Conservation (phyloP, 2,113 vertebrate genomes). For the Oplegnathus fasciatus region DNA sequence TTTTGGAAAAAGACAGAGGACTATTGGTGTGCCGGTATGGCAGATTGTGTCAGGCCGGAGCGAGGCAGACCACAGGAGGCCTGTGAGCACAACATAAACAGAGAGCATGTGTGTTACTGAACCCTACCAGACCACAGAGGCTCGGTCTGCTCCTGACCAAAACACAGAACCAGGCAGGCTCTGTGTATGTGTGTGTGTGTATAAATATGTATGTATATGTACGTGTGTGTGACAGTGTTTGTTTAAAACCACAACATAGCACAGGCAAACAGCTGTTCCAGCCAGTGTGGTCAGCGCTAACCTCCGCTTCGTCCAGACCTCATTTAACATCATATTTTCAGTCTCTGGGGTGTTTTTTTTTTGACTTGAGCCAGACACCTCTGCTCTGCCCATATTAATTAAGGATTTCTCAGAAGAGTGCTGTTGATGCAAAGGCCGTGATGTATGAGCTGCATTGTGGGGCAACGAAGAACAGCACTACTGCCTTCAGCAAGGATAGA, state of each 20-base stretch:
- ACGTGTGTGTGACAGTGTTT: conserved; percentile 60
- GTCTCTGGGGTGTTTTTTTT: conserved; percentile 50
- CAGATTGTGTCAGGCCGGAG: conserved; percentile 28
- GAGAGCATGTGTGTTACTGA: conserved; percentile 68
- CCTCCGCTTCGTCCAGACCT: conserved; percentile 53
- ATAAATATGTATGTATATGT: conserved; percentile 50
- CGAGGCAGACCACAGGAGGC: conserved; percentile 66
- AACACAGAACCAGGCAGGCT: conserved; percentile 32
- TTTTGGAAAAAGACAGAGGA: background rate
- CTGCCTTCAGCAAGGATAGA: conserved; percentile 31
- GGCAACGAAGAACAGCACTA: conserved; percentile 16
- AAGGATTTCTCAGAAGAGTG: conserved; percentile 54
- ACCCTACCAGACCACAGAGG: conserved; percentile 65
- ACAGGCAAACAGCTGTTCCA: conserved; percentile 61
- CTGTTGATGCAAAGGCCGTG: conserved; percentile 36
- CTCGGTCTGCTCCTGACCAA: conserved; percentile 42
- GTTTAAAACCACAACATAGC: conserved; percentile 74
- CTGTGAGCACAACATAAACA: conserved; percentile 70
- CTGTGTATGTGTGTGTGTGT: conserved; percentile 24
- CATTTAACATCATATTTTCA: conserved; percentile 48
- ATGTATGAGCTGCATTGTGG: conserved; percentile 5
- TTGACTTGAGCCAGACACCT: conserved; percentile 42
- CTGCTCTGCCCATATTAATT: conserved; percentile 63
- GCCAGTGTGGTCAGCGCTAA: conserved; percentile 67
- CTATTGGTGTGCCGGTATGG: conserved; percentile 1